A percentile compares a stretch with the other conserved stretches of the same genome.
These are phyloP conservation scores for Martes martes DNA, from an alignment of 2,113 vertebrate genomes.

Conservation along the genomic window DNA sequence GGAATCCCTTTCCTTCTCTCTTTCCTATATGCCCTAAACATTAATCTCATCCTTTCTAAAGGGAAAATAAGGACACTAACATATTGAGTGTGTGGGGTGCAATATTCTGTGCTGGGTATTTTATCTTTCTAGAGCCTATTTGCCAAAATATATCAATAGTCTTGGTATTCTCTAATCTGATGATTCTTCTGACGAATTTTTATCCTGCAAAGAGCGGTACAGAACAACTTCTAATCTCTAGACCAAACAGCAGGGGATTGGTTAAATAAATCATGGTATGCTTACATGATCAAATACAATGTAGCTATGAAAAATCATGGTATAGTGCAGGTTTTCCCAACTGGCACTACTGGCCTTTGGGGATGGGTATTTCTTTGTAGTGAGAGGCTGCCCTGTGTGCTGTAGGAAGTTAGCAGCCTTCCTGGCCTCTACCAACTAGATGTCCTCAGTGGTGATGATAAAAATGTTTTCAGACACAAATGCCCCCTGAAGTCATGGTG, in stretches of 20 bases:
- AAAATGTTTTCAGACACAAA: neutral
- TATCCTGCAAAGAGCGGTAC: neutral
- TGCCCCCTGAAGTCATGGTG: too few relatives aligned
- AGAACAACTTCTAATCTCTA: neutral
- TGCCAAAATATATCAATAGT: neutral
- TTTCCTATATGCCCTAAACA: neutral
- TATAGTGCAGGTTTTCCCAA: neutral
- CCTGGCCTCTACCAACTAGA: neutral
- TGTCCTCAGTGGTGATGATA: neutral
- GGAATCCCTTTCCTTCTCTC: neutral
- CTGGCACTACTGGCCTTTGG: neutral
- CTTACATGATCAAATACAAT: neutral
- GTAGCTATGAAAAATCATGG: neutral
- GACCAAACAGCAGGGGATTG: neutral
- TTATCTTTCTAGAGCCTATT: neutral
- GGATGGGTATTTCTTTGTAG: neutral
- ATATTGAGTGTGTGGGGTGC: neutral
- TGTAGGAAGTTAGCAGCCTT: neutral
- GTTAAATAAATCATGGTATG: neutral
- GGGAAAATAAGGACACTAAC: neutral
- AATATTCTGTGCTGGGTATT: neutral
- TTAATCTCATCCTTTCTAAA: neutral
- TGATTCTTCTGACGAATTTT: neutral
- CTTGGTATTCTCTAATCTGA: neutral
- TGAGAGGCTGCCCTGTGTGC: neutral